These are phyloP conservation scores for Motacilla alba DNA, from an alignment of 2,113 vertebrate species.

Conservation along the genomic window DNA sequence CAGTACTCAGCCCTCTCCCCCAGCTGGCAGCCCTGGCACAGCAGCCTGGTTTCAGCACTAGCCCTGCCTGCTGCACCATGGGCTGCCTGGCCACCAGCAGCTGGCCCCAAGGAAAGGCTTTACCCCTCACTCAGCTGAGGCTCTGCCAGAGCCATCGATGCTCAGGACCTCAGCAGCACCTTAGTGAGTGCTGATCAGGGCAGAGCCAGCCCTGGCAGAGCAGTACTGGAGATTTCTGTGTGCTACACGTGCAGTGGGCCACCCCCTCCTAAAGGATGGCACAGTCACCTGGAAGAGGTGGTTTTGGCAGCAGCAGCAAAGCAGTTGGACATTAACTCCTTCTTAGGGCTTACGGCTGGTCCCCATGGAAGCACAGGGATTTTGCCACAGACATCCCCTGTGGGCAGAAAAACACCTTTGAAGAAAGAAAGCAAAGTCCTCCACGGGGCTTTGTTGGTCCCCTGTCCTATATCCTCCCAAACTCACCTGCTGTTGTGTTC, in stretches of 20 bases:
- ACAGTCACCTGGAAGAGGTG: background rate
- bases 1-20: background rate
- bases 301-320: background rate
- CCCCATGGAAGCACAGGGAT: background rate
- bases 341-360: background rate
- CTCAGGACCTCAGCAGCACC: background rate
- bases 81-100: background rate
- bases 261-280: background rate
- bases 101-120: background rate
- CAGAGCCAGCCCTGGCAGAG: background rate
- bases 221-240: background rate
- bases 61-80: background rate
- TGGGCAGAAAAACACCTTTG: background rate
- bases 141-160: background rate
- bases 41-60: background rate
- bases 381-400: background rate
- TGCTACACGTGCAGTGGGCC: background rate
- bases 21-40: background rate
- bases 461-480: background rate
- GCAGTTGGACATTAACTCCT: background rate
- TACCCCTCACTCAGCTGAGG: background rate
- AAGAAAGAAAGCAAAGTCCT: background rate
- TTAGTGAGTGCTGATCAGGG: background rate
- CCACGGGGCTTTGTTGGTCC: rapidly evolving
- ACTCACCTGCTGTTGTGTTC: background rate